Conservation (phyloP, 2,888 invertebrate species). For the Spodoptera exigua region DNA sequence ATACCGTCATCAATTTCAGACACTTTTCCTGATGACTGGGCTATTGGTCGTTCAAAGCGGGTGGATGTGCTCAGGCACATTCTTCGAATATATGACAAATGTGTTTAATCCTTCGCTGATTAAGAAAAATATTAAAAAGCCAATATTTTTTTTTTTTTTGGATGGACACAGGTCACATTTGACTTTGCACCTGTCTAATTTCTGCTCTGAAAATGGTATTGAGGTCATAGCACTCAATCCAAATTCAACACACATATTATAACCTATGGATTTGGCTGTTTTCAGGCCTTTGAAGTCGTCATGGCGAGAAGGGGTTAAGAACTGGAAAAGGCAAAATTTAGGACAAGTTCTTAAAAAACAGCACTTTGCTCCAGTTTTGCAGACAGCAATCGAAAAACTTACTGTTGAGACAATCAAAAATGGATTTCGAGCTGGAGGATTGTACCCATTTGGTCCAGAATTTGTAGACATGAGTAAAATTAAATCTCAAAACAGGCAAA, state of each 20-base stretch:
- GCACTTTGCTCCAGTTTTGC: not conserved
- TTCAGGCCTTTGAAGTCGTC: not conserved
- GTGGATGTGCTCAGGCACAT: slow-evolving; percentile 15
- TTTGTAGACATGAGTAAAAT: slow-evolving; percentile 43
- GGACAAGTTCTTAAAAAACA: not conserved
- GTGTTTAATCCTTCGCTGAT: slow-evolving; percentile 32
- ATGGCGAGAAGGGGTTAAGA: not conserved
- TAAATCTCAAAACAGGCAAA: slow-evolving; percentile 23
- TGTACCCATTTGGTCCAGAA: slow-evolving; percentile 9
- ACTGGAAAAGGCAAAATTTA: slow-evolving; percentile 4
- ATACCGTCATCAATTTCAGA: slow-evolving; percentile 8
- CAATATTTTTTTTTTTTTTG: not conserved
- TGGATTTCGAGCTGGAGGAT: not conserved
- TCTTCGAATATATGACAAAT: slow-evolving; percentile 26
- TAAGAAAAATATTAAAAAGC: slow-evolving; percentile 14
- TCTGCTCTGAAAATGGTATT: slow-evolving; percentile 1
- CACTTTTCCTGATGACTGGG: slow-evolving; percentile 12
- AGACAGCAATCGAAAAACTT: not conserved
- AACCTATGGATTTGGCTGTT: not conserved
- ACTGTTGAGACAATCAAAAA: not conserved
- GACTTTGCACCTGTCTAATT: not conserved
- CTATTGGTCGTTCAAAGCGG: slow-evolving; percentile 15
- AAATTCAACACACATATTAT: not conserved
- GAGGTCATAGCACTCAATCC: not conserved
- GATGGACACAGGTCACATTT: slow-evolving; percentile 1